phyloP scores from a whole-genome alignment of 2,113 vertebrate species.

The Meles meles region DNA sequence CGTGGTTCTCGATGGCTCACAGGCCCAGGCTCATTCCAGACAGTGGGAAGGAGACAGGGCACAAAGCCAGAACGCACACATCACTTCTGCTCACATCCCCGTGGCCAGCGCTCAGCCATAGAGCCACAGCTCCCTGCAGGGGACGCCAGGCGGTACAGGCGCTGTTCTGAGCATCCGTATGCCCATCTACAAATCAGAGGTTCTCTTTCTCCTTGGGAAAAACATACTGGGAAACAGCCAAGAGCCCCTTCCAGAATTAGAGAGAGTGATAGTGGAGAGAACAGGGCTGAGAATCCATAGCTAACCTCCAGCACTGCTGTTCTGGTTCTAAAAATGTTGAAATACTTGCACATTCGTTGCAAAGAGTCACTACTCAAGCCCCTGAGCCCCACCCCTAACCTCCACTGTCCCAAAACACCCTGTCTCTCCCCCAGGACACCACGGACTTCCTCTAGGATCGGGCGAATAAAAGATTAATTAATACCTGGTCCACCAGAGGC shows the following conservation, averaged over 20 bases:
- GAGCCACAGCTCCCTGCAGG: neutral
- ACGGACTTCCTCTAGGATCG: neutral
- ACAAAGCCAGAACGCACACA: neutral
- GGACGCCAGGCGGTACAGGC: neutral
- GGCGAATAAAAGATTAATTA: neutral
- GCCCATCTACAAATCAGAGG: neutral
- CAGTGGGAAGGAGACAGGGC: neutral
- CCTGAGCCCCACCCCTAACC: neutral
- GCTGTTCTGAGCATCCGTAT: neutral
- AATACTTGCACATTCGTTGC: neutral
- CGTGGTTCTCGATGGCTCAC: neutral
- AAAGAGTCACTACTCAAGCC: neutral
- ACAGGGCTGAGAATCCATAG: neutral
- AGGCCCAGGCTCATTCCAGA: neutral
- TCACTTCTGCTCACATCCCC: neutral
- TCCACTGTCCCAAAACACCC: neutral
- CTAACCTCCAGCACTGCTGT: neutral
- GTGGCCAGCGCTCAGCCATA: neutral
- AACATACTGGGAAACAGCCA: neutral
- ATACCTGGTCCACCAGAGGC: neutral
- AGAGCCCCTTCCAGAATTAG: neutral
- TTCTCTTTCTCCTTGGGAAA: neutral
- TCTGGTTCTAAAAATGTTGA: neutral
- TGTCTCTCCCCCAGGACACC: neutral
- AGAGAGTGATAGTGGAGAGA: neutral